phyloP scores from a whole-genome alignment of 30 jellyfish, hydroid and myxozoan genomes.

The Haliclystus octoradiatus region DNA sequence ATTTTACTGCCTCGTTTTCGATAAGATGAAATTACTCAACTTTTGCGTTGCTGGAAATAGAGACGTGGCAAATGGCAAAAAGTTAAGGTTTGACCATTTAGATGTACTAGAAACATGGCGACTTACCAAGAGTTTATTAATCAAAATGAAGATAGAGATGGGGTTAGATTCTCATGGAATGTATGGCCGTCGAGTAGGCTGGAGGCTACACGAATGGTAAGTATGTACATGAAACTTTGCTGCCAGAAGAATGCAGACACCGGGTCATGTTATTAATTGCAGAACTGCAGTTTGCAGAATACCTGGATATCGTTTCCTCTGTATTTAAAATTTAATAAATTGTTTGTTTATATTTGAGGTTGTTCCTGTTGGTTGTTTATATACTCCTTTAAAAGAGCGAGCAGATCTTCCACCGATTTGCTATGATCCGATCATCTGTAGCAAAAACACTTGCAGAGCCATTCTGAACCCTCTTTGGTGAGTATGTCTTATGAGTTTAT shows the following conservation, averaged over 20 bases:
- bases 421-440: conserved; percentile 92
- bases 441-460: conserved; percentile 89
- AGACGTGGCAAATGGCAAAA: too few relatives aligned
- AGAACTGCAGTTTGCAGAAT: too few relatives aligned
- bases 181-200: conserved; percentile 99
- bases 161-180: conserved; percentile 96
- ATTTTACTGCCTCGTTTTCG: too few relatives aligned
- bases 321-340: too few relatives aligned
- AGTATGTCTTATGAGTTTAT: conserved; percentile 4
- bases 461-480: conserved; percentile 93
- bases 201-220: conserved; percentile 97
- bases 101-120: too few relatives aligned
- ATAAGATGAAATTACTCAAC: too few relatives aligned
- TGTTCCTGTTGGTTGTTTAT: conserved; percentile 98
- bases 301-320: too few relatives aligned
- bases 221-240: background rate
- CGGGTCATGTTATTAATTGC: too few relatives aligned
- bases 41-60: too few relatives aligned
- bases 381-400: conserved; percentile 95
- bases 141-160: conserved; percentile 99
- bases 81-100: too few relatives aligned
- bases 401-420: conserved; percentile 94
- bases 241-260: too few relatives aligned
- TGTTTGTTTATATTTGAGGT: too few relatives aligned
- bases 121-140: conserved; percentile 86